phyloP scores from a whole-genome alignment of 2,113 vertebrate genomes.

The Plestiodon gilberti region DNA sequence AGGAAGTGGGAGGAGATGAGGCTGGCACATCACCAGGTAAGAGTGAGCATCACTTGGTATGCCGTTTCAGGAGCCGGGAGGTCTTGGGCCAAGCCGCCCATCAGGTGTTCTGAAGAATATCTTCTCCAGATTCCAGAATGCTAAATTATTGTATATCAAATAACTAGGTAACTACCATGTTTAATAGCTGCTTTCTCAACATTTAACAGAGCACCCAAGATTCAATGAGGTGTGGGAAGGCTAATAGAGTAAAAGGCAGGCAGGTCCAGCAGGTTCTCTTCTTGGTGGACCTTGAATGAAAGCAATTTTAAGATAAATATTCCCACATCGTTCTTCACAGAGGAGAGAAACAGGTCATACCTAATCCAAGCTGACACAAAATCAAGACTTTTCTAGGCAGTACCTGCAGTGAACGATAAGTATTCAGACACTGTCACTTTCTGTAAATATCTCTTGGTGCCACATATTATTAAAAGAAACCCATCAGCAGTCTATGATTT shows the following conservation, averaged over 20 bases:
- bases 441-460: constrained; percentile 73
- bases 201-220: constrained; percentile 19
- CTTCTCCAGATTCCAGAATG: background rate
- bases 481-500: constrained; percentile 62
- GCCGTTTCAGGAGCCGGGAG: no score
- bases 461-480: constrained; percentile 68
- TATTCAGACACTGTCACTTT: constrained; percentile 76
- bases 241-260: constrained; percentile 15
- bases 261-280: constrained; percentile 53
- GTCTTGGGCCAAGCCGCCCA: no score
- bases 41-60: no score
- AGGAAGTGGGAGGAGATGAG: no score
- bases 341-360: constrained; percentile 20
- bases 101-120: no score
- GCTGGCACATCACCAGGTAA: no score
- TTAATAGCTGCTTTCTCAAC: constrained; percentile 29
- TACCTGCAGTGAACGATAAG: constrained; percentile 66
- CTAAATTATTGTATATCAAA: background rate
- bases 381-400: constrained; percentile 76
- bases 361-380: constrained; percentile 78
- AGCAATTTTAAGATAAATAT: constrained; percentile 49
- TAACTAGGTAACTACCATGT: background rate
- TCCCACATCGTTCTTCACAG: constrained; percentile 40
- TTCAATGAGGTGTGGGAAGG: background rate
- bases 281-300: constrained; percentile 41